Evolutionary conservation across 1,140 invertebrate genomes (phyloP).

Genomic region (Tetramorium simillimum): DNA sequence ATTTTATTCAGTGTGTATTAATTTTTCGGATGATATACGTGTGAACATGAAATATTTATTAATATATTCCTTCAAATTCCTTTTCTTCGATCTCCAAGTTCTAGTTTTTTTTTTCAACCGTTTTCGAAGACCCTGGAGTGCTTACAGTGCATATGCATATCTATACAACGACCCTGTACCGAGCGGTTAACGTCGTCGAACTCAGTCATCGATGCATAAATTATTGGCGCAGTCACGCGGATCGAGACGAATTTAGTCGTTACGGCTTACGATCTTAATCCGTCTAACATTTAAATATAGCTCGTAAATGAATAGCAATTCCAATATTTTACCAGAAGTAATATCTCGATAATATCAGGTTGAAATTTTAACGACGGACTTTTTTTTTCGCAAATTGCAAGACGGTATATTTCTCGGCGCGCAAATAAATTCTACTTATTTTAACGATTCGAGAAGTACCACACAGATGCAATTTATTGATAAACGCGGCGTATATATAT

Average conservation of each 20-base stretch:
- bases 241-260: conserved; percentile 55
- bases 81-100: background rate
- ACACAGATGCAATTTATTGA: conserved; percentile 43
- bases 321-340: background rate
- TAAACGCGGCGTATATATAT: conserved; percentile 27
- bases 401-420: conserved; percentile 4
- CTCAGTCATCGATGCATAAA: conserved; percentile 55
- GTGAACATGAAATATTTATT: background rate
- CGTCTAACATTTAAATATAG: conserved; percentile 48
- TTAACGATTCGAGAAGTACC: conserved; percentile 49
- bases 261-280: conserved; percentile 42
- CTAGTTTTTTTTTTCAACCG: background rate
- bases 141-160: background rate
- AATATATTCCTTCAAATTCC: background rate
- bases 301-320: background rate
- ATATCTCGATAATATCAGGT: conserved; percentile 7
- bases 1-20: background rate
- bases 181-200: conserved; percentile 36
- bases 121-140: background rate
- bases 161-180: background rate
- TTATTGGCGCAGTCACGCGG: conserved; percentile 53
- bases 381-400: conserved; percentile 5
- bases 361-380: conserved; percentile 39
- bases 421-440: conserved; percentile 47
- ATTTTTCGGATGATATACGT: background rate